Conservation (phyloP, 2,888 invertebrate genomes). For the Tipula confusa region DNA sequence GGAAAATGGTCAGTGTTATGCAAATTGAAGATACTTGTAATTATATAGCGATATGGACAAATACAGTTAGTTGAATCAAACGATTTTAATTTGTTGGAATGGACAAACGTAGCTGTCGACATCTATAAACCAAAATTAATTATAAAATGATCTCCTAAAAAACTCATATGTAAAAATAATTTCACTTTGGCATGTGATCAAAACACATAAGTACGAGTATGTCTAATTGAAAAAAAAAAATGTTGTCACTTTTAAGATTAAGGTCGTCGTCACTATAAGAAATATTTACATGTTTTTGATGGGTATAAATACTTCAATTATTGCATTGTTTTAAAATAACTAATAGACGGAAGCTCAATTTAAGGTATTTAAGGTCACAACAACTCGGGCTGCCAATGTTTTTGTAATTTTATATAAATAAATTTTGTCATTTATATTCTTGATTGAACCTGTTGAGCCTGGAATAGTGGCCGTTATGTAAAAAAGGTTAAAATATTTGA, state of each 20-base stretch:
- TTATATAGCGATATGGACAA: constrained; percentile 60
- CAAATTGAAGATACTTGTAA: constrained; percentile 61
- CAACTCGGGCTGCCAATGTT: too few relatives aligned
- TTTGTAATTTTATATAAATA: too few relatives aligned
- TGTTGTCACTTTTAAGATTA: background rate
- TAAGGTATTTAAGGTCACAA: background rate
- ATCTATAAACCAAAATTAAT: background rate
- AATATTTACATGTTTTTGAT: background rate
- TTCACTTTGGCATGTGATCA: background rate
- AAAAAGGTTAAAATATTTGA: too few relatives aligned
- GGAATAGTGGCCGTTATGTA: too few relatives aligned
- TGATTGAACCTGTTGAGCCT: too few relatives aligned
- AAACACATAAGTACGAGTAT: background rate
- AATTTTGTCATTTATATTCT: too few relatives aligned
- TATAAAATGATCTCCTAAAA: background rate
- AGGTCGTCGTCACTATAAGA: background rate
- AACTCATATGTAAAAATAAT: background rate
- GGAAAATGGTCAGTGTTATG: constrained; percentile 56
- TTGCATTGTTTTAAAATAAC: background rate
- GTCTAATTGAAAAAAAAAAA: background rate
- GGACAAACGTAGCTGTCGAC: too few relatives aligned
- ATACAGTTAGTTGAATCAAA: constrained; percentile 33
- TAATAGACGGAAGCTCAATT: background rate
- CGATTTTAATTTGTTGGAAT: background rate
- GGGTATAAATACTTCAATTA: background rate